Evolutionary conservation across 2,113 vertebrate genomes (phyloP).

Genomic region (Hypanus sabinus): DNA sequence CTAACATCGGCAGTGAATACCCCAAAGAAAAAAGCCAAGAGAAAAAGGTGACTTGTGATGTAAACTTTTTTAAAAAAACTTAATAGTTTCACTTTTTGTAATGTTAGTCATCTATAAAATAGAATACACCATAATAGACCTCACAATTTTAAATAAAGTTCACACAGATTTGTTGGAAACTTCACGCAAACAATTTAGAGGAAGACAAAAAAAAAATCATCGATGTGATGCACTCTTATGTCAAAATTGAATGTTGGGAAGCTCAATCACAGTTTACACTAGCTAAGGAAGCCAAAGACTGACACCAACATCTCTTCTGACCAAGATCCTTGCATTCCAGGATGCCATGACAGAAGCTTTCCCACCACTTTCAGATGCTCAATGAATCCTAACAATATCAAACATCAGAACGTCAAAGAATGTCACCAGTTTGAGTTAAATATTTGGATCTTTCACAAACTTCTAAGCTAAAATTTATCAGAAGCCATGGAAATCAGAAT

Average conservation of each 20-base stretch:
- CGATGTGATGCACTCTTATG: not conserved
- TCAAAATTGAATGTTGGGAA: not conserved
- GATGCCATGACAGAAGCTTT: not conserved
- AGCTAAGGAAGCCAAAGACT: not conserved
- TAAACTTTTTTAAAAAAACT: not conserved
- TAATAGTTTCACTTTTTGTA: not conserved
- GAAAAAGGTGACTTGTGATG: not conserved
- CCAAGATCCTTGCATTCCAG: not conserved
- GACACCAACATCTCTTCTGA: not conserved
- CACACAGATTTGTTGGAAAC: not conserved
- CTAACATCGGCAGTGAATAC: not conserved
- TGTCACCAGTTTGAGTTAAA: not conserved
- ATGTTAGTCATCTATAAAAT: not conserved
- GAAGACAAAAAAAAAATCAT: not conserved
- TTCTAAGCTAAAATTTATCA: not conserved
- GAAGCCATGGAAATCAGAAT: not conserved
- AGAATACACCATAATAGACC: not conserved
- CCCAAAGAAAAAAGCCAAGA: not conserved
- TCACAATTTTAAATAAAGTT: not conserved
- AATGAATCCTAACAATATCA: not conserved
- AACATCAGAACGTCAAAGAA: not conserved
- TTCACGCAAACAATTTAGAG: not conserved
- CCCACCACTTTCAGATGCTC: not conserved
- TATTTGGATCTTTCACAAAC: not conserved
- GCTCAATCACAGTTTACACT: not conserved